Conservation (phyloP, 1,140 invertebrate genomes). For the Caerostris extrusa region DNA sequence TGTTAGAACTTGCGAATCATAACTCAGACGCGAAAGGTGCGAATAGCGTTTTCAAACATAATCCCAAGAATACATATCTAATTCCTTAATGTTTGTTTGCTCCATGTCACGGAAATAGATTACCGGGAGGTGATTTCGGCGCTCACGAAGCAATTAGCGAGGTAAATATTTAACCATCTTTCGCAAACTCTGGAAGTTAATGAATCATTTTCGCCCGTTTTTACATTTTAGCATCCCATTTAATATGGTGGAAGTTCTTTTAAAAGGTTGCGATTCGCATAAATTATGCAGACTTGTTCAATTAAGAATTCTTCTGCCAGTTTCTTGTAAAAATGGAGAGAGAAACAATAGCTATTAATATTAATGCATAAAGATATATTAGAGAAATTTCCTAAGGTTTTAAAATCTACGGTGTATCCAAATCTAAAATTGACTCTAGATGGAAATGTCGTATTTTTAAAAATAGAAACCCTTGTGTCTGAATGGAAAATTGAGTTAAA, state of each 20-base stretch:
- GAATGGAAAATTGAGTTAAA: too few relatives aligned
- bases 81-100: conserved; percentile 4
- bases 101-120: not conserved
- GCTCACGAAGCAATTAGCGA: not conserved
- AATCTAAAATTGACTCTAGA: too few relatives aligned
- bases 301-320: not conserved
- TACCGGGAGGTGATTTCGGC: not conserved
- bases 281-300: not conserved
- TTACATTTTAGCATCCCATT: not conserved
- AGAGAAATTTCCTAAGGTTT: too few relatives aligned
- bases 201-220: not conserved
- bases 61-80: not conserved
- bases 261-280: not conserved
- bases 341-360: too few relatives aligned
- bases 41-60: not conserved
- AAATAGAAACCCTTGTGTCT: too few relatives aligned
- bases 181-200: not conserved
- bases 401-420: too few relatives aligned
- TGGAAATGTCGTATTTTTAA: too few relatives aligned
- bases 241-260: not conserved
- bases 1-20: too few relatives aligned
- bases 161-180: conserved; percentile 9
- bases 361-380: too few relatives aligned
- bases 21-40: too few relatives aligned
- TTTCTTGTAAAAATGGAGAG: too few relatives aligned